Evolutionary conservation across 1,140 invertebrate genomes (phyloP).

Genomic region (Gyrodactylus bullatarudis): DNA sequence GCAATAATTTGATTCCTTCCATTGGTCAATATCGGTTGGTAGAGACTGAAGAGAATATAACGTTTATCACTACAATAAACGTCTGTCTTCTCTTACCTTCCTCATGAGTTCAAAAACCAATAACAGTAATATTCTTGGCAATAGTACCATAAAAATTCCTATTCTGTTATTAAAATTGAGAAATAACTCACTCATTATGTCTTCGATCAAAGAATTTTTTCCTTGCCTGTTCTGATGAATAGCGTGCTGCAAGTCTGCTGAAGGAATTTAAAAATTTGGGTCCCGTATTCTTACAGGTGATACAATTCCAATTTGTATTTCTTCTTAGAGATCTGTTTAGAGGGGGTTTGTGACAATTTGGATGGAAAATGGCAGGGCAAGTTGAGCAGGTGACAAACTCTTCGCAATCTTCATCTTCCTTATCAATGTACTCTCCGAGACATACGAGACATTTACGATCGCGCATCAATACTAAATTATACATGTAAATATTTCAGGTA

Average conservation of each 20-base stretch:
- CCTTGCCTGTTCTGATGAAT: not conserved
- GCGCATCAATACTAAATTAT: not conserved
- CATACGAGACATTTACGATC: not conserved
- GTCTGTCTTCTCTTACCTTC: too few species aligned
- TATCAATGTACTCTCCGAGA: slow-evolving; percentile 15
- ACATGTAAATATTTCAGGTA: too few species aligned
- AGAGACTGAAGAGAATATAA: too few species aligned
- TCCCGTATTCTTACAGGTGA: not conserved
- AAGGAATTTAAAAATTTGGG: not conserved
- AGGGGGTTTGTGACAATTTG: slow-evolving; percentile 17
- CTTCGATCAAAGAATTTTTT: not conserved
- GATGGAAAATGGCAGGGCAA: slow-evolving; percentile 15
- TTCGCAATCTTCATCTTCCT: slow-evolving; percentile 11
- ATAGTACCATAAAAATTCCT: not conserved
- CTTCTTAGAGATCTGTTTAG: slow-evolving; percentile 7
- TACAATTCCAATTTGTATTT: not conserved
- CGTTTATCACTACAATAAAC: too few species aligned
- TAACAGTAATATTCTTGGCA: not conserved
- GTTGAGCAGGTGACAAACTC: slow-evolving; percentile 14
- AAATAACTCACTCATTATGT: not conserved
- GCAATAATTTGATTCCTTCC: too few species aligned
- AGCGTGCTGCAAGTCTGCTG: not conserved
- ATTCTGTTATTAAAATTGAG: not conserved
- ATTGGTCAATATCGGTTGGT: too few species aligned
- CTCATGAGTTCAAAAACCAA: too few species aligned